These are phyloP conservation scores for Deroplatys truncata DNA, from an alignment of 2,888 invertebrate species.

Conservation along the genomic window DNA sequence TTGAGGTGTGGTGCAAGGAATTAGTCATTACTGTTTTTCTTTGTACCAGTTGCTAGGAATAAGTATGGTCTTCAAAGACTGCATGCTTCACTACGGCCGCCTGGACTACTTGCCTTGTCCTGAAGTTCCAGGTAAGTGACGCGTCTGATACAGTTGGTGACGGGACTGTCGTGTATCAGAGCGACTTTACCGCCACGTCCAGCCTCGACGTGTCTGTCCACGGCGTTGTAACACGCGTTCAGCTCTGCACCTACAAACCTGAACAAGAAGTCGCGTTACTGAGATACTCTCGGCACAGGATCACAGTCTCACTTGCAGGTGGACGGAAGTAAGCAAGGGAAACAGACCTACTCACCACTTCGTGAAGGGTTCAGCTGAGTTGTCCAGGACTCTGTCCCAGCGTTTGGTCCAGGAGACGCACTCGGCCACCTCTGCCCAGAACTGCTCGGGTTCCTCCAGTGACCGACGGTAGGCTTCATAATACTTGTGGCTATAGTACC, in stretches of 20 bases:
- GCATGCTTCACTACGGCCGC: too few relatives aligned
- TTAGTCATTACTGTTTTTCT: too few relatives aligned
- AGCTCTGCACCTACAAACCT: constrained; percentile 88
- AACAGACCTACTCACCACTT: constrained; percentile 65
- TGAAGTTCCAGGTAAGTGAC: constrained; percentile 79
- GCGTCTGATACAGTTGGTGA: constrained; percentile 69
- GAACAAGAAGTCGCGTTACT: constrained; percentile 16
- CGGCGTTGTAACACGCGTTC: constrained; percentile 89
- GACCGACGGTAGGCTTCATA: constrained; percentile 63
- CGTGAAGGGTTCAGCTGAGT: constrained; percentile 78
- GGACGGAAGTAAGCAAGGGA: not conserved
- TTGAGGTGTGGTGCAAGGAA: too few relatives aligned
- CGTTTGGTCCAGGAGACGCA: constrained; percentile 77
- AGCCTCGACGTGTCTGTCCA: constrained; percentile 81
- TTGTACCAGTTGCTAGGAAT: too few relatives aligned
- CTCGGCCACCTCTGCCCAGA: constrained; percentile 79
- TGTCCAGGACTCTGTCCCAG: constrained; percentile 80
- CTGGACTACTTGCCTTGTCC: constrained; percentile 63
- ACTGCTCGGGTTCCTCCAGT: constrained; percentile 72
- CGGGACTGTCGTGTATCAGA: constrained; percentile 85
- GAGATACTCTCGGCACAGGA: too few relatives aligned
- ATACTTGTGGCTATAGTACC: constrained; percentile 50
- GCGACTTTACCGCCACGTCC: constrained; percentile 77
- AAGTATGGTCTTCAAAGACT: too few relatives aligned
- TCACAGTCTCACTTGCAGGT: not conserved